These are phyloP conservation scores for Dendrophyllia cribrosa DNA, from an alignment of 64 coral and sea anemone species.

Conservation along the genomic window DNA sequence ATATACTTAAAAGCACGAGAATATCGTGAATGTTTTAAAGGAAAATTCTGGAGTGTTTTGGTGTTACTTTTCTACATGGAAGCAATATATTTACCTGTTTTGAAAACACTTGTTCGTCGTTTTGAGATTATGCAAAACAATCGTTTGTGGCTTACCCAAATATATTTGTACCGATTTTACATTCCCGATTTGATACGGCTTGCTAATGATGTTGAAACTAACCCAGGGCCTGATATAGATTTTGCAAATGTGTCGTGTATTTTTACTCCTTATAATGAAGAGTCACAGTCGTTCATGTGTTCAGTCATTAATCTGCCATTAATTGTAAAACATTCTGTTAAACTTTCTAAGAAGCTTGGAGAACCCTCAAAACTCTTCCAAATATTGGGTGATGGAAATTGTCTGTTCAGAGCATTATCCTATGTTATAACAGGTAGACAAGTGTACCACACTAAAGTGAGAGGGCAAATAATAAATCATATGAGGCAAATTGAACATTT, in stretches of 20 bases:
- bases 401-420: conserved; percentile 58
- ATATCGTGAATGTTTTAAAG: conserved; percentile 39
- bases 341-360: conserved; percentile 46
- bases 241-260: background rate
- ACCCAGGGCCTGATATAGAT: conserved; percentile 41
- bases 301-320: conserved; percentile 54
- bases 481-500: too few relatives aligned
- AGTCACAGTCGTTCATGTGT: conserved; percentile 44
- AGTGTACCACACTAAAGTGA: too few relatives aligned
- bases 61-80: conserved; percentile 36
- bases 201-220: conserved; percentile 61
- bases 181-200: conserved; percentile 56
- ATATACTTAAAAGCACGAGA: conserved; percentile 31
- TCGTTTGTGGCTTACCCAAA: conserved; percentile 40
- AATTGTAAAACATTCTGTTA: conserved; percentile 16
- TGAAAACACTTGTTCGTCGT: conserved; percentile 32
- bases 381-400: conserved; percentile 51
- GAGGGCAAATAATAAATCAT: too few relatives aligned
- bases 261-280: conserved; percentile 40
- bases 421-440: conserved; percentile 68
- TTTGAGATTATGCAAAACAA: conserved; percentile 20
- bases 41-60: conserved; percentile 33
- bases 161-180: conserved; percentile 57
- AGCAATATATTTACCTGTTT: conserved; percentile 40
- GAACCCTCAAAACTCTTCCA: conserved; percentile 33